A percentile compares a stretch with the other conserved stretches of the same genome.
Evolutionary conservation across 2,113 vertebrate genomes (phyloP).

Genomic region (Gracilinanus agilis): DNA sequence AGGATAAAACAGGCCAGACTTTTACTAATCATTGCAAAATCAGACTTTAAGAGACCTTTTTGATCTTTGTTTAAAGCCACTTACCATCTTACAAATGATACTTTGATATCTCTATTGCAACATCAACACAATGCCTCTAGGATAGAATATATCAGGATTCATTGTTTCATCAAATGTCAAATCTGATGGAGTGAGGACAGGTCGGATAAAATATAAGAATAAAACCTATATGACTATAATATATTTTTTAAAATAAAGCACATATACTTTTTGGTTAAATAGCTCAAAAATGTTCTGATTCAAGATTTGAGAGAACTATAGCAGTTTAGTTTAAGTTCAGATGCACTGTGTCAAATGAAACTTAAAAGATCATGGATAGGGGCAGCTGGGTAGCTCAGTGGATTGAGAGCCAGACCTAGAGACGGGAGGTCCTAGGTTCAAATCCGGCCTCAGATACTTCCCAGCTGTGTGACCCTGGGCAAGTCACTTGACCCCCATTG

Average conservation of each 20-base stretch:
- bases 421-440: too few relatives aligned
- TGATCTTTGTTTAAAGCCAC: conserved; percentile 80
- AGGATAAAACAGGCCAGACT: conserved; percentile 76
- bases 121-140: conserved; percentile 69
- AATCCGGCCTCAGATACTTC: too few relatives aligned
- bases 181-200: conserved; percentile 43
- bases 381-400: too few relatives aligned
- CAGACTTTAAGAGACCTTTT: conserved; percentile 79
- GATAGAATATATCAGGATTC: conserved; percentile 49
- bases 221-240: neutral
- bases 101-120: conserved; percentile 63
- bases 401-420: too few relatives aligned
- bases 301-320: conserved; percentile 26
- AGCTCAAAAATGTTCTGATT: neutral
- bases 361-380: neutral
- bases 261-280: neutral
- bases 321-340: neutral
- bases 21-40: conserved; percentile 77
- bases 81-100: conserved; percentile 74
- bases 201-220: conserved; percentile 61
- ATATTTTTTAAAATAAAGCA: neutral
- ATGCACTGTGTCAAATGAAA: neutral
- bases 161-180: conserved; percentile 73
- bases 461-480: too few relatives aligned
- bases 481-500: too few relatives aligned